These are phyloP conservation scores for Drosophila eohydei DNA, from an alignment of 2,888 invertebrate species.

Conservation along the genomic window DNA sequence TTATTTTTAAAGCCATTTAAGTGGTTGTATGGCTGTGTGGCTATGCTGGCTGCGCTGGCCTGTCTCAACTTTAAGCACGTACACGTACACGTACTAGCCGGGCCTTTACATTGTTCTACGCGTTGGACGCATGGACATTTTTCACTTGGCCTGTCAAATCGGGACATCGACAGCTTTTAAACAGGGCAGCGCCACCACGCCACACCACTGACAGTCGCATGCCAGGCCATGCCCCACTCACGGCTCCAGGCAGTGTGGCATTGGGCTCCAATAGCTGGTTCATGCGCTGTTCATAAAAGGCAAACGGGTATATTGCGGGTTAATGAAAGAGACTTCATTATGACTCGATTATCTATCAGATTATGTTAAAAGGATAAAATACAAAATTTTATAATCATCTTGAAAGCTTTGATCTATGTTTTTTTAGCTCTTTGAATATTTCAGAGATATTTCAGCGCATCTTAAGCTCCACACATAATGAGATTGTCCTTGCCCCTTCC, in stretches of 20 bases:
- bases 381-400: background rate
- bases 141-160: slow-evolving; percentile 81
- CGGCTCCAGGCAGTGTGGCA: slow-evolving; percentile 24
- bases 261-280: slow-evolving; percentile 10
- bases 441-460: background rate
- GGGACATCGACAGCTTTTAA: slow-evolving; percentile 79
- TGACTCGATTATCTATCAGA: background rate
- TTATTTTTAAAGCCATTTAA: slow-evolving; percentile 79
- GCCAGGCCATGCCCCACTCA: slow-evolving; percentile 52
- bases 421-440: background rate
- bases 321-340: background rate
- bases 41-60: slow-evolving; percentile 18
- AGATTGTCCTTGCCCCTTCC: rapidly evolving
- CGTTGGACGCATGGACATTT: slow-evolving; percentile 65
- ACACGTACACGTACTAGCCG: slow-evolving; percentile 54
- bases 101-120: slow-evolving; percentile 57
- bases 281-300: background rate
- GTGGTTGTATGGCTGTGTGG: slow-evolving; percentile 49
- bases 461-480: background rate
- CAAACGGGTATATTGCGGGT: background rate
- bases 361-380: background rate
- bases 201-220: slow-evolving; percentile 49
- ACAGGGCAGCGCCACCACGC: slow-evolving; percentile 49
- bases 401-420: background rate
- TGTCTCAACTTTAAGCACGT: slow-evolving; percentile 46